Evolutionary conservation across 2,888 invertebrate genomes (phyloP).

Genomic region (Camponotus fellah): DNA sequence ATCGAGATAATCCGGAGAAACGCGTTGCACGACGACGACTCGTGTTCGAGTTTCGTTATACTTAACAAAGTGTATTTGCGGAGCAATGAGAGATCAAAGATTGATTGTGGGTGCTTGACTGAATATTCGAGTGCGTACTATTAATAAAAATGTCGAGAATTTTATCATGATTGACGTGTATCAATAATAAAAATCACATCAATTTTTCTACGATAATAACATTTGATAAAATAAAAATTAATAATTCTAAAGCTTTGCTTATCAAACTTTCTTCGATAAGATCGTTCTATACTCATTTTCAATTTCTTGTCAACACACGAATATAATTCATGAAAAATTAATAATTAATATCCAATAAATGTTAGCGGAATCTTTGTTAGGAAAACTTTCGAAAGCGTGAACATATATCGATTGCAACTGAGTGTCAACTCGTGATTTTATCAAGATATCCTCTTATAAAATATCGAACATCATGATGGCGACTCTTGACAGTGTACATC

Average conservation of each 20-base stretch:
- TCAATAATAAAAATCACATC: neutral
- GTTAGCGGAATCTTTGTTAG: slow-evolving; percentile 25
- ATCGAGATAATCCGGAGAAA: slow-evolving; percentile 67
- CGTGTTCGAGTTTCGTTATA: slow-evolving; percentile 51
- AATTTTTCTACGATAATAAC: neutral
- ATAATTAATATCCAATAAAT: slow-evolving; percentile 24
- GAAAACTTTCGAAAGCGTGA: neutral
- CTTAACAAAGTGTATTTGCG: slow-evolving; percentile 54
- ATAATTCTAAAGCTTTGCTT: neutral
- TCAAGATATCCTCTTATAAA: slow-evolving; percentile 28
- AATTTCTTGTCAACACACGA: slow-evolving; percentile 28
- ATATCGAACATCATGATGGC: neutral
- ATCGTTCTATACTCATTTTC: slow-evolving; percentile 9
- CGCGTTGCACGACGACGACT: slow-evolving; percentile 31
- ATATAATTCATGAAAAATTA: slow-evolving; percentile 31
- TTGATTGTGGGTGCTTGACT: slow-evolving; percentile 27
- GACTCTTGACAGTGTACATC: slow-evolving; percentile 21
- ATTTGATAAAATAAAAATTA: slow-evolving; percentile 4
- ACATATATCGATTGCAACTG: slow-evolving; percentile 29
- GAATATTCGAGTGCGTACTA: neutral
- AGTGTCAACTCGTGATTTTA: slow-evolving; percentile 9
- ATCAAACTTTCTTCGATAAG: slow-evolving; percentile 13
- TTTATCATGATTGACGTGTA: neutral
- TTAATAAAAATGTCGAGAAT: neutral
- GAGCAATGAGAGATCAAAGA: slow-evolving; percentile 36